Percentiles rank a stretch among this genome's conserved stretches.
Conservation (phyloP, 2,888 invertebrate genomes). For the Rotaria sp. region DNA sequence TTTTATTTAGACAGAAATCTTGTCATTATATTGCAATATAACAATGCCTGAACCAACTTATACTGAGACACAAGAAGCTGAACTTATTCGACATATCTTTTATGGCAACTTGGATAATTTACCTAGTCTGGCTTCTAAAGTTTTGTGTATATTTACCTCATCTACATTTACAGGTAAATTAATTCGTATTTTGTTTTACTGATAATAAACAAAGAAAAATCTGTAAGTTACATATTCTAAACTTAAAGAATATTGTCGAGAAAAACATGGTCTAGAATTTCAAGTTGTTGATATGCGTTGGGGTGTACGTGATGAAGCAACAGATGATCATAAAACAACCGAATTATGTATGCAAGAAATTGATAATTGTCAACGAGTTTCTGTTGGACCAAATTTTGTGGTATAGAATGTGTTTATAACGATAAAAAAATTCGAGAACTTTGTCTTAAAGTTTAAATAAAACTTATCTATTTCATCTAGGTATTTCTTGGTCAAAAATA, state of each 20-base stretch:
- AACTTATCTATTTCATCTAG: conserved; percentile 57
- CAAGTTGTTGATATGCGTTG: conserved; percentile 98
- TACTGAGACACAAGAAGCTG: conserved; percentile 16
- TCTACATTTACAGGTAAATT: conserved; percentile 87
- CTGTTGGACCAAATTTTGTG: conserved; percentile 96
- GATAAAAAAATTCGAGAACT: too few species aligned
- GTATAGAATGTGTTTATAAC: background rate
- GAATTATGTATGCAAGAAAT: conserved; percentile 96
- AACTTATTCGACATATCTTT: conserved; percentile 32
- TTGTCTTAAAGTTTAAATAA: too few species aligned
- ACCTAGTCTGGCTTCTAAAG: conserved; percentile 91
- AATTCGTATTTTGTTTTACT: background rate
- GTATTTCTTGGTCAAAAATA: conserved; percentile 94
- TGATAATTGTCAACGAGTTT: conserved; percentile 87
- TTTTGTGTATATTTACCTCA: conserved; percentile 92
- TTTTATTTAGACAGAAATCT: background rate
- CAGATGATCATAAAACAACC: conserved; percentile 98
- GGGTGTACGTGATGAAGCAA: conserved; percentile 95
- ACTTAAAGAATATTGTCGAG: conserved; percentile 88
- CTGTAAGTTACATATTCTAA: conserved; percentile 71
- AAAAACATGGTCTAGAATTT: conserved; percentile 92
- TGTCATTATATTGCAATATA: too few species aligned
- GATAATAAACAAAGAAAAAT: background rate
- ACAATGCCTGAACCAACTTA: background rate
- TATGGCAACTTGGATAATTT: conserved; percentile 62